Percentiles rank a stretch among this genome's conserved stretches.
These are phyloP conservation scores for Bovichtus diacanthus DNA, from an alignment of 2,797 vertebrate species.

Conservation along the genomic window DNA sequence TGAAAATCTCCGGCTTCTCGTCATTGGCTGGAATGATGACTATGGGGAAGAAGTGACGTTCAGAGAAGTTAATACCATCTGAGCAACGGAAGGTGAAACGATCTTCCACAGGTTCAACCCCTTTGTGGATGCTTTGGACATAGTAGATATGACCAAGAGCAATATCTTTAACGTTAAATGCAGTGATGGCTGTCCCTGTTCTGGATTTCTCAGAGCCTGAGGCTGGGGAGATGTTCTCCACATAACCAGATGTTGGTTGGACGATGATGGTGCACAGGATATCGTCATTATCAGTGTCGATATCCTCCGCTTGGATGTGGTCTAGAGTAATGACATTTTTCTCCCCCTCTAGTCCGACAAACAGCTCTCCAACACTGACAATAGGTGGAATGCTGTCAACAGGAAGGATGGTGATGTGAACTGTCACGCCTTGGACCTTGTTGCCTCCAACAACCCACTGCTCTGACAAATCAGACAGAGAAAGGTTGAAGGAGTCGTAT, in stretches of 20 bases:
- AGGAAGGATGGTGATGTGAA: conserved; percentile 89
- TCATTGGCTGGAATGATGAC: conserved; percentile 90
- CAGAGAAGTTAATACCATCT: conserved; percentile 91
- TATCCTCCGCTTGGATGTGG: conserved; percentile 88
- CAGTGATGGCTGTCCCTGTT: conserved; percentile 88
- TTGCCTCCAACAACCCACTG: conserved; percentile 88
- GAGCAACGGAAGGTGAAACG: conserved; percentile 91
- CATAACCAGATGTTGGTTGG: conserved; percentile 90
- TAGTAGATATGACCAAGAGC: conserved; percentile 85
- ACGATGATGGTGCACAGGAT: conserved; percentile 89
- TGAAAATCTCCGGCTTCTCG: conserved; percentile 90
- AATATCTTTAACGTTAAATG: conserved; percentile 89
- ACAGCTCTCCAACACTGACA: conserved; percentile 83
- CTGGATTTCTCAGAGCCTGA: conserved; percentile 89
- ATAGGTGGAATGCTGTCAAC: conserved; percentile 88
- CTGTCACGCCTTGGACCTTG: conserved; percentile 86
- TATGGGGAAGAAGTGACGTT: conserved; percentile 88
- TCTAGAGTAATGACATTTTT: conserved; percentile 87
- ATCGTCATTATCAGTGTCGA: conserved; percentile 88
- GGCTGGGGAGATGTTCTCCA: conserved; percentile 91
- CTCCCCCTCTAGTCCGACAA: conserved; percentile 87
- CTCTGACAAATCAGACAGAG: conserved; percentile 87
- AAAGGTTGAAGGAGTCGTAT: conserved; percentile 89
- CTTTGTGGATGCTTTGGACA: conserved; percentile 93
- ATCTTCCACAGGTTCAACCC: conserved; percentile 89